Percentiles rank a stretch among this genome's conserved stretches.
Conservation (phyloP, 1,140 invertebrate species). For the Zaprionus vittiger region DNA sequence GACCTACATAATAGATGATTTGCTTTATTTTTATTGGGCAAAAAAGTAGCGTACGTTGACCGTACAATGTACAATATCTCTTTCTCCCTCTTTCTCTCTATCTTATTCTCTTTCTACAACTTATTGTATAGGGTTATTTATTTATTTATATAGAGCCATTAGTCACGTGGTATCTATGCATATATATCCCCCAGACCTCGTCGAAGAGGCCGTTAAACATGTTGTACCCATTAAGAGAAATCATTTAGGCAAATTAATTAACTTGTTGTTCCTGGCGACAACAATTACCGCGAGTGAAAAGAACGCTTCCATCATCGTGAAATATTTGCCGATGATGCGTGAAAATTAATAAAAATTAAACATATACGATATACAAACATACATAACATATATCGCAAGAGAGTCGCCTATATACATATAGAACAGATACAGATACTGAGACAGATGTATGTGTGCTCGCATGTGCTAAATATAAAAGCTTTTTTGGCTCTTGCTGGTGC, state of each 20-base stretch:
- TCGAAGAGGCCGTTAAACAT: conserved; percentile 75
- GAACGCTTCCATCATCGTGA: conserved; percentile 80
- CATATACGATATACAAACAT: conserved; percentile 11
- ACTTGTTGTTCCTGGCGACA: conserved; percentile 79
- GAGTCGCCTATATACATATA: conserved; percentile 17
- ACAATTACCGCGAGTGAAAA: conserved; percentile 78
- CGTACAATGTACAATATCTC: too few relatives aligned
- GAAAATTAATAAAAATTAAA: conserved; percentile 79
- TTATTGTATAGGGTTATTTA: not conserved
- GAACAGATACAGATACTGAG: not conserved
- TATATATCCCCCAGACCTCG: conserved; percentile 1
- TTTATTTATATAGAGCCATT: conserved; percentile 3
- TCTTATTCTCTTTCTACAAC: not conserved
- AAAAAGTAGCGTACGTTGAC: too few relatives aligned
- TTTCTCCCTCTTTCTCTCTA: not conserved
- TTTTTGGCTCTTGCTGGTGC: conserved; percentile 35
- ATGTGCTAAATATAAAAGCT: conserved; percentile 30
- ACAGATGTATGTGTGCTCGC: conserved; percentile 8
- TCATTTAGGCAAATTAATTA: conserved; percentile 81
- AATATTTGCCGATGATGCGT: conserved; percentile 78
- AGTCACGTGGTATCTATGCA: not conserved
- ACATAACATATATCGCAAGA: conserved; percentile 39
- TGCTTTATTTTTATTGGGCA: too few relatives aligned
- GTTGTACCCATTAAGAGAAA: conserved; percentile 78
- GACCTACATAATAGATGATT: not conserved